Evolutionary conservation across 2,888 invertebrate genomes (phyloP).

Genomic region (Caenorhabditis sp.): DNA sequence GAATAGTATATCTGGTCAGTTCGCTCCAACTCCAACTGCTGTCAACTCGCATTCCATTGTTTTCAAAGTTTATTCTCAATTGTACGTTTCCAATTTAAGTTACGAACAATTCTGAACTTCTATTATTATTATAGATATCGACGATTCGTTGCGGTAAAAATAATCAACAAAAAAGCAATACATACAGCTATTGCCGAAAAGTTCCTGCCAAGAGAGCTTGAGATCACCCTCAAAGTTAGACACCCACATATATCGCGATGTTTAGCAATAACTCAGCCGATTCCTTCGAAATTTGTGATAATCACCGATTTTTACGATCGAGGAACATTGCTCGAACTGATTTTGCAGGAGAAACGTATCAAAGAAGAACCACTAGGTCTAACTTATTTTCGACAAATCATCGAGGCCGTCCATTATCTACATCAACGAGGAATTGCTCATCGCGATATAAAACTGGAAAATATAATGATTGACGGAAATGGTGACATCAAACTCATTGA

Average conservation of each 20-base stretch:
- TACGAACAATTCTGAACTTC: background rate
- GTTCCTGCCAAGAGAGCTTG: conserved; percentile 60
- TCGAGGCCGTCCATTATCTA: conserved; percentile 61
- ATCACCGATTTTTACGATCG: conserved; percentile 57
- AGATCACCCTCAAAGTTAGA: conserved; percentile 49
- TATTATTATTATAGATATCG: conserved; percentile 18
- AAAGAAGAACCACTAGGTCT: conserved; percentile 47
- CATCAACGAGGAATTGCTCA: conserved; percentile 50
- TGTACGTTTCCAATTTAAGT: conserved; percentile 10
- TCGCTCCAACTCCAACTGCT: conserved; percentile 40
- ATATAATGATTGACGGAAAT: conserved; percentile 58
- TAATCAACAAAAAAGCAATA: conserved; percentile 57
- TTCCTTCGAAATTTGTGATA: conserved; percentile 50
- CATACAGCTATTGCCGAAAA: conserved; percentile 52
- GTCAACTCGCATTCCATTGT: conserved; percentile 54
- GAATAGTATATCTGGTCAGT: conserved; percentile 23
- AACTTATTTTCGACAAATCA: conserved; percentile 60
- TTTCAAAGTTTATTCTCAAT: conserved; percentile 42
- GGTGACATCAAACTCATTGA: conserved; percentile 62
- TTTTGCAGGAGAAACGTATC: conserved; percentile 38
- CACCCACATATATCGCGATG: conserved; percentile 55
- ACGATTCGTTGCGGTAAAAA: conserved; percentile 57
- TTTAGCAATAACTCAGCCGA: conserved; percentile 42
- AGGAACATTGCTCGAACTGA: conserved; percentile 55
- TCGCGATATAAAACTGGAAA: conserved; percentile 52